These are phyloP conservation scores for Euclidia mi DNA, from an alignment of 2,888 invertebrate species.

Conservation along the genomic window DNA sequence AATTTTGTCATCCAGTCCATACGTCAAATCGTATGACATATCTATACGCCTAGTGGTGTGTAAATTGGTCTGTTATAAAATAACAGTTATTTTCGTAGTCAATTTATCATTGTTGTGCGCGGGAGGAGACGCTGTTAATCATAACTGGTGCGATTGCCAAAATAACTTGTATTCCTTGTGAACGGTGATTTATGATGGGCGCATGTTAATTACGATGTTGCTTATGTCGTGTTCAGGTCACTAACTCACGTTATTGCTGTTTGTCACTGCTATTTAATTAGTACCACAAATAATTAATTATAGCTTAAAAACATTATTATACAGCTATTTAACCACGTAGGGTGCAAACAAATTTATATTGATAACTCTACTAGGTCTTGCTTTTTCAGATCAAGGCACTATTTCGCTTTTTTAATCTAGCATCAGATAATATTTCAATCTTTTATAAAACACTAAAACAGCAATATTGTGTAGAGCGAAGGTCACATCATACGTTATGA, in stretches of 20 bases:
- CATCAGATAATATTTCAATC: no score
- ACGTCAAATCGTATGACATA: not conserved
- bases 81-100: conserved; percentile 80
- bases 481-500: conserved; percentile 44
- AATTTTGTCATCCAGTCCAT: no score
- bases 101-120: conserved; percentile 77
- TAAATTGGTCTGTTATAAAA: conserved; percentile 71
- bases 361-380: no score
- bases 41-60: conserved; percentile 19
- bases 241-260: conserved; percentile 55
- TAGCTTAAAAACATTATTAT: no score
- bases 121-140: conserved; percentile 71
- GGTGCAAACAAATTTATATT: no score
- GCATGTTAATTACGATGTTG: conserved; percentile 75
- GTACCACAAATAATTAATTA: no score
- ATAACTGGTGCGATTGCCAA: conserved; percentile 81
- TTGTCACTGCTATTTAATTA: conserved; percentile 20
- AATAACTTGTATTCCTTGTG: conserved; percentile 82
- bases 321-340: no score
- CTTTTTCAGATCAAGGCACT: no score
- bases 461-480: conserved; percentile 19
- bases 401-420: no score
- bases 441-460: no score
- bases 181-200: conserved; percentile 76
- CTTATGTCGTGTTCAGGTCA: conserved; percentile 64